Percentiles rank a stretch among this genome's conserved stretches.
These are phyloP conservation scores for Ephydatia muelleri DNA, from an alignment of 37 sponge, comb jelly and placozoan species.

Conservation along the genomic window DNA sequence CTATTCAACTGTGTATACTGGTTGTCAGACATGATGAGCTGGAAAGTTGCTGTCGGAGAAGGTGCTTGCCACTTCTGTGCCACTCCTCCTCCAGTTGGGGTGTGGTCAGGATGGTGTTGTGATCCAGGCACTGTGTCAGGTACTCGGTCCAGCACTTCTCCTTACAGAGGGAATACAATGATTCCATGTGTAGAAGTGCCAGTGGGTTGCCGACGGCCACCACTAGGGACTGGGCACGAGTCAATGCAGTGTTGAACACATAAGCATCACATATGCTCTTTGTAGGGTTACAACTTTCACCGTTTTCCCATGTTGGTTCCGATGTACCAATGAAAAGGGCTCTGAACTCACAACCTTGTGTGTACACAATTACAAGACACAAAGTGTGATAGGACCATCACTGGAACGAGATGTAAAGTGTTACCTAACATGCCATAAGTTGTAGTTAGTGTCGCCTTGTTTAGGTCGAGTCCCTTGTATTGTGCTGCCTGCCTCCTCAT, in stretches of 20 bases:
- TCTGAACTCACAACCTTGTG: constrained; percentile 46
- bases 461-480: background rate
- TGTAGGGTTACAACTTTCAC: constrained; percentile 43
- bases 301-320: constrained; percentile 44
- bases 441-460: background rate
- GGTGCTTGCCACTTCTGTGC: background rate
- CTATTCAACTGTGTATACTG: too few species aligned
- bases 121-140: constrained; percentile 26
- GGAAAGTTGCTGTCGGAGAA: background rate
- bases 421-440: background rate
- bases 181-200: constrained; percentile 44
- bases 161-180: constrained; percentile 4
- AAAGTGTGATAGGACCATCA: background rate
- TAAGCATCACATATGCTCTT: constrained; percentile 56
- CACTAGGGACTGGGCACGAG: constrained; percentile 65
- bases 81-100: background rate
- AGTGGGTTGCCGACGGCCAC: constrained; percentile 75
- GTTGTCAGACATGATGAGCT: background rate
- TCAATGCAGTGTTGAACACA: constrained; percentile 74
- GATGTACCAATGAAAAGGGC: constrained; percentile 64
- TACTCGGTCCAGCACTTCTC: constrained; percentile 42
- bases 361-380: background rate
- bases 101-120: background rate
- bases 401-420: background rate
- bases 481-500: background rate